Conservation (phyloP, 2,888 invertebrate species). For the Agrotis segetum region DNA sequence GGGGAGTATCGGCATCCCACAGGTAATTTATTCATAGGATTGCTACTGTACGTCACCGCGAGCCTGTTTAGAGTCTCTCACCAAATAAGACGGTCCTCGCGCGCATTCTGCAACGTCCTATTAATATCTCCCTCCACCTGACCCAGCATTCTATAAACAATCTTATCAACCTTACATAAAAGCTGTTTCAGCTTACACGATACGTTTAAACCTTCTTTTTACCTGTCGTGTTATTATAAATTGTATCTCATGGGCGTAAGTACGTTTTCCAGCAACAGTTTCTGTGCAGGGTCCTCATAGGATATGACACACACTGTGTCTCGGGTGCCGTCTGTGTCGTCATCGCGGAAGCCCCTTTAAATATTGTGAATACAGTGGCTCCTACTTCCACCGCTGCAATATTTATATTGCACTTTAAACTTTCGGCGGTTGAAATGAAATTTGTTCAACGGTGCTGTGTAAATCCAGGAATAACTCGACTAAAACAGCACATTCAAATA, state of each 20-base stretch:
- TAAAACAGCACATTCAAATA: conserved; percentile 37
- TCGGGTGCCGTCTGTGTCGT: conserved; percentile 50
- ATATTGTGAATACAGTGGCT: conserved; percentile 69
- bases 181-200: conserved; percentile 51
- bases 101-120: conserved; percentile 85
- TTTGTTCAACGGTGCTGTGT: conserved; percentile 82
- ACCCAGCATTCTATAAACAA: conserved; percentile 50
- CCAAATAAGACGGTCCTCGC: conserved; percentile 85
- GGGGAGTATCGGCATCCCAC: not conserved
- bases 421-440: conserved; percentile 86
- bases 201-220: conserved; percentile 67
- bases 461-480: conserved; percentile 81
- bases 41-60: conserved; percentile 68
- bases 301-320: conserved; percentile 62
- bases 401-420: conserved; percentile 86
- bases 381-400: conserved; percentile 74
- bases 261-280: conserved; percentile 68
- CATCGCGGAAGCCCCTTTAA: conserved; percentile 59
- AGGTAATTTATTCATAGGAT: not conserved
- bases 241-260: conserved; percentile 70
- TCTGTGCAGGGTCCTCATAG: conserved; percentile 34
- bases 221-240: conserved; percentile 80
- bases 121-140: conserved; percentile 72
- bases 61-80: conserved; percentile 74
- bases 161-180: conserved; percentile 59